phyloP scores from a whole-genome alignment of 2,888 invertebrate genomes.

The Acleris emargana region DNA sequence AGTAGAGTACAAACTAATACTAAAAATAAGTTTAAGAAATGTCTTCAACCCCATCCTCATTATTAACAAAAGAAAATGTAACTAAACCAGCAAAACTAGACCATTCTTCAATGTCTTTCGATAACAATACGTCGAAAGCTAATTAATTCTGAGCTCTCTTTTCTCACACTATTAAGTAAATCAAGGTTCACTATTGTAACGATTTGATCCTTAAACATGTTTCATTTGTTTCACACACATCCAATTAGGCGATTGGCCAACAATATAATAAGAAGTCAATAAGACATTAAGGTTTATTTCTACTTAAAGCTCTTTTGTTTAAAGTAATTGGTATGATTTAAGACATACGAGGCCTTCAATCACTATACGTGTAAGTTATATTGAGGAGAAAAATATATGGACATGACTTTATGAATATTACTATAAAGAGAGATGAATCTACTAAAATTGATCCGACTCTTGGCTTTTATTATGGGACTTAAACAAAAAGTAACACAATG shows the following conservation, averaged over 20 bases:
- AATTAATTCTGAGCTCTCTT: slow-evolving; percentile 11
- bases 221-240: slow-evolving; percentile 17
- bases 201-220: slow-evolving; percentile 9
- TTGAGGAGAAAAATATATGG: too few species aligned
- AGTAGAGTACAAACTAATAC: too few species aligned
- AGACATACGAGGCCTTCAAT: too few species aligned
- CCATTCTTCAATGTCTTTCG: not conserved
- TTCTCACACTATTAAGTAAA: slow-evolving; percentile 23
- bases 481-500: too few species aligned
- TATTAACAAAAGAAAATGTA: not conserved
- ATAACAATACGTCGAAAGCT: slow-evolving; percentile 7
- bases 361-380: too few species aligned
- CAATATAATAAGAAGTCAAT: not conserved
- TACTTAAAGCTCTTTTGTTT: too few species aligned
- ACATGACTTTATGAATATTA: too few species aligned
- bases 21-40: not conserved
- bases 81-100: not conserved
- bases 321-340: too few species aligned
- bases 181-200: slow-evolving; percentile 23
- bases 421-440: too few species aligned
- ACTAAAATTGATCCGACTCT: too few species aligned
- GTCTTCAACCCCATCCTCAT: not conserved
- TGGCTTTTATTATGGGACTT: too few species aligned
- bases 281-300: too few species aligned
- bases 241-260: slow-evolving; percentile 4